phyloP scores from a whole-genome alignment of 2,113 vertebrate species.

The Gadus macrocephalus region DNA sequence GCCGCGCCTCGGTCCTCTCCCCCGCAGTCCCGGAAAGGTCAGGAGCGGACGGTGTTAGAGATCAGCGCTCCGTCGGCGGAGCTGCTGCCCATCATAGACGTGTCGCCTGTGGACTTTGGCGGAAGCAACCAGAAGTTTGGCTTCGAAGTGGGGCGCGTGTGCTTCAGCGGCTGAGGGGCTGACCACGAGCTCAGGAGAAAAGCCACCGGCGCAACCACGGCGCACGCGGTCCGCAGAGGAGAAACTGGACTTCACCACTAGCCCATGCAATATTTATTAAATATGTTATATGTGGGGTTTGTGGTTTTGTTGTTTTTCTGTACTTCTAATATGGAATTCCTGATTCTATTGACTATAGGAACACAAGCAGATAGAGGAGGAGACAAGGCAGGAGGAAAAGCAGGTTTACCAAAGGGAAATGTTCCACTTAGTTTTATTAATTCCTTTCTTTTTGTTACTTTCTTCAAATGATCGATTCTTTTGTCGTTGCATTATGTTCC shows the following conservation, averaged over 20 bases:
- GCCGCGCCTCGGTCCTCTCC: slow-evolving; percentile 20
- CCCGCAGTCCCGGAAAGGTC: slow-evolving; percentile 79
- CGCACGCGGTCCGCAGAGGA: slow-evolving; percentile 21
- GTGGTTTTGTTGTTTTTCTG: slow-evolving; percentile 55
- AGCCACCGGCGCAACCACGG: slow-evolving; percentile 25
- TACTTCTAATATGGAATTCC: slow-evolving; percentile 24
- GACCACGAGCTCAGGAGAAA: slow-evolving; percentile 14
- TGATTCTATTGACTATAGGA: slow-evolving; percentile 12
- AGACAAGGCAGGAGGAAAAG: slow-evolving; percentile 39
- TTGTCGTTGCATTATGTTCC: slow-evolving; percentile 26
- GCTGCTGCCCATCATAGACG: slow-evolving; percentile 80
- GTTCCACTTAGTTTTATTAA: slow-evolving; percentile 51
- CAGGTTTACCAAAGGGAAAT: slow-evolving; percentile 68
- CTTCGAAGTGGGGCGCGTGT: slow-evolving; percentile 86
- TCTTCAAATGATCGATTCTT: not conserved
- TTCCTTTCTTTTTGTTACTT: slow-evolving; percentile 27
- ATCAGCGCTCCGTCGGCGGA: slow-evolving; percentile 76
- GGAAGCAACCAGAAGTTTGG: slow-evolving; percentile 87
- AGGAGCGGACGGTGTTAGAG: slow-evolving; percentile 79
- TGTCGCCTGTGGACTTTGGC: slow-evolving; percentile 82
- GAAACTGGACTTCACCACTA: slow-evolving; percentile 47
- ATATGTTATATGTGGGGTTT: slow-evolving; percentile 51
- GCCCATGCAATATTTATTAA: slow-evolving; percentile 69
- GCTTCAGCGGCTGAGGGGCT: slow-evolving; percentile 78
- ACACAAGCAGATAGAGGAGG: slow-evolving; percentile 34